A percentile compares a stretch with the other conserved stretches of the same genome.
Evolutionary conservation across 2,797 vertebrate species (phyloP).

Genomic region (Oreonectes daqikongensis): DNA sequence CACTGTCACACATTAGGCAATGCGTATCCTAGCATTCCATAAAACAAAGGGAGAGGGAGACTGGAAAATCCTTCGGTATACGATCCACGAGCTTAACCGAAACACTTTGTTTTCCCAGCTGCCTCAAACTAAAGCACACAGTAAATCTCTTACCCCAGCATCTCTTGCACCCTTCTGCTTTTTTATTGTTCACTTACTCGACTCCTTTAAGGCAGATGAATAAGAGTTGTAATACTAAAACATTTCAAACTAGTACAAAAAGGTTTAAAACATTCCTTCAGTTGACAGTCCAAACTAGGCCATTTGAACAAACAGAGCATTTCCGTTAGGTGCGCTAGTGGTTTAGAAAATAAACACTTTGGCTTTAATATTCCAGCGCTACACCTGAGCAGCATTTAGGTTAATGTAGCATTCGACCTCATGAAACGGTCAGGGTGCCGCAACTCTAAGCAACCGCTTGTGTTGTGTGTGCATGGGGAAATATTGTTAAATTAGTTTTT

Average conservation of each 20-base stretch:
- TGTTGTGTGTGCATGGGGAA: not conserved
- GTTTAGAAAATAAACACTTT: not conserved
- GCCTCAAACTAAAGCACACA: conserved; percentile 21
- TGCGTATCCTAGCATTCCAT: conserved; percentile 30
- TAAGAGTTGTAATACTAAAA: too few species aligned
- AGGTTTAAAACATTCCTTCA: too few species aligned
- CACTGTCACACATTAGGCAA: conserved; percentile 24
- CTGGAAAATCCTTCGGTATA: conserved; percentile 37
- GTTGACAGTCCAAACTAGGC: too few species aligned
- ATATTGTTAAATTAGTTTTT: not conserved
- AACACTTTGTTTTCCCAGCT: conserved; percentile 48
- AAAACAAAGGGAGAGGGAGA: conserved; percentile 33
- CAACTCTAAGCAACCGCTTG: not conserved
- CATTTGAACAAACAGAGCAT: too few species aligned
- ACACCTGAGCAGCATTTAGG: not conserved
- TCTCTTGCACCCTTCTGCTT: not conserved
- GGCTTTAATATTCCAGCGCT: not conserved
- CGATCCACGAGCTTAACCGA: conserved; percentile 28
- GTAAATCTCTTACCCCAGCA: conserved; percentile 8
- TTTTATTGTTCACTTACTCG: not conserved
- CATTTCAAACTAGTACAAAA: too few species aligned
- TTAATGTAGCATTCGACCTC: not conserved
- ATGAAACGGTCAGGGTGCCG: not conserved
- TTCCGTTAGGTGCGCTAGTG: not conserved
- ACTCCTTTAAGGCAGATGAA: too few species aligned